phyloP scores from a whole-genome alignment of 2,888 invertebrate genomes.

The Scrobipalpa costella region DNA sequence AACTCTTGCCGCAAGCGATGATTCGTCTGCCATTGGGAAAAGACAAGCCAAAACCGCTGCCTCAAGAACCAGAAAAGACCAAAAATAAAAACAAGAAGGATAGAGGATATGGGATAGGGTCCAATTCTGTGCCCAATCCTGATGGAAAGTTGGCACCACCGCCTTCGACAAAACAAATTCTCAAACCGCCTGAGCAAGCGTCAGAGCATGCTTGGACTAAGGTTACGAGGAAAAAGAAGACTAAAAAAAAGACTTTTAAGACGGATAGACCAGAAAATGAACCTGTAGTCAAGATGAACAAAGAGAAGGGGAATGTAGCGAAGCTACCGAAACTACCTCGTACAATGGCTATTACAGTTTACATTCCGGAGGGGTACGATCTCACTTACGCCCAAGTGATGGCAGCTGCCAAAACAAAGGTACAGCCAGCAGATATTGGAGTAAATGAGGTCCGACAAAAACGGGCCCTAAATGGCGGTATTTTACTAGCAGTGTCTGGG shows the following conservation, averaged over 20 bases:
- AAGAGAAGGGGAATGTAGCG: background rate
- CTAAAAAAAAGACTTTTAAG: too few relatives aligned
- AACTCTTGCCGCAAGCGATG: too few relatives aligned
- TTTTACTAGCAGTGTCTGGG: background rate
- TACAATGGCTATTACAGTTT: background rate
- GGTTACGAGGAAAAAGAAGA: background rate
- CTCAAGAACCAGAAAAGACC: too few relatives aligned
- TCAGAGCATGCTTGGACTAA: background rate
- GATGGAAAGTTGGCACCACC: too few relatives aligned
- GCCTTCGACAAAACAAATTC: background rate
- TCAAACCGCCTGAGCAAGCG: background rate
- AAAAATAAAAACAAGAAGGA: too few relatives aligned
- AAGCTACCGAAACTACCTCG: constrained; percentile 1
- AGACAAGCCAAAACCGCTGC: too few relatives aligned
- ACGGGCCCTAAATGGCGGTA: background rate
- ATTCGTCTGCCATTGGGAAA: too few relatives aligned
- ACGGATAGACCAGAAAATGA: too few relatives aligned
- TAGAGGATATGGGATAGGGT: too few relatives aligned
- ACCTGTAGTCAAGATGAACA: background rate
- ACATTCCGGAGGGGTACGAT: background rate
- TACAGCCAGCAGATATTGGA: background rate
- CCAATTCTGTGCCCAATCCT: too few relatives aligned
- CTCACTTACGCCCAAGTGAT: background rate
- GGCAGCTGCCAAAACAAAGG: background rate
- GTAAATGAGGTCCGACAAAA: background rate